Percentiles rank a stretch among this genome's conserved stretches.
Evolutionary conservation across 2,797 vertebrate genomes (phyloP).

Genomic region (Dermochelys coriacea): DNA sequence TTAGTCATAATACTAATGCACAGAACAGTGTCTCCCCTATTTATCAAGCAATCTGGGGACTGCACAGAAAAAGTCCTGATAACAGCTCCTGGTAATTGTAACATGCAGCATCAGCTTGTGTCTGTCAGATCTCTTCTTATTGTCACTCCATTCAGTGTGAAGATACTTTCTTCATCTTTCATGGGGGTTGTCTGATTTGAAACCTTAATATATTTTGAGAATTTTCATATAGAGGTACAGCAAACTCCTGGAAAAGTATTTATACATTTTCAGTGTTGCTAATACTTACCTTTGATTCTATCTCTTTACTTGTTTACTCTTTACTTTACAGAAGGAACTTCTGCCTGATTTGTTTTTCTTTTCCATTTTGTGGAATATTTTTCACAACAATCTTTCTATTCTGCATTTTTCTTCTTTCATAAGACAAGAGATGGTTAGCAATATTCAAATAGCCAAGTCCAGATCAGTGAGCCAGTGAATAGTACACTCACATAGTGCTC

Average conservation of each 20-base stretch:
- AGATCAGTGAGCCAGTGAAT: not conserved
- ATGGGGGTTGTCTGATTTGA: constrained; percentile 19
- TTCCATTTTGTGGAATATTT: not conserved
- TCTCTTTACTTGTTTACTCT: constrained; percentile 31
- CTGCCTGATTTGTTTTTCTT: not conserved
- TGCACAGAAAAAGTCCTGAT: constrained; percentile 34
- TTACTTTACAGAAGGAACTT: constrained; percentile 51
- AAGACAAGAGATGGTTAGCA: not conserved
- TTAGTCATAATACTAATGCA: constrained; percentile 56
- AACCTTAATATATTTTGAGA: constrained; percentile 51
- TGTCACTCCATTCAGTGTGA: not conserved
- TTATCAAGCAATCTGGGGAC: constrained; percentile 62
- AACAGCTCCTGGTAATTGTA: constrained; percentile 62
- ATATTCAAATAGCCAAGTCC: not conserved
- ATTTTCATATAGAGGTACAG: constrained; percentile 44
- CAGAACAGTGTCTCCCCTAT: constrained; percentile 8
- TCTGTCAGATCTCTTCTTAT: constrained; percentile 55
- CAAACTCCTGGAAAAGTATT: constrained; percentile 18
- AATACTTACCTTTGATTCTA: constrained; percentile 38
- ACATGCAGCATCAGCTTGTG: constrained; percentile 53
- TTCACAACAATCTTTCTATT: not conserved
- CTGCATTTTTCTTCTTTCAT: not conserved
- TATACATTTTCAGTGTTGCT: constrained; percentile 32
- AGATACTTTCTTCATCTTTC: constrained; percentile 60
- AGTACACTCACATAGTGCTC: not conserved